Conservation (phyloP, 2,888 invertebrate species). For the Ophraella communa region DNA sequence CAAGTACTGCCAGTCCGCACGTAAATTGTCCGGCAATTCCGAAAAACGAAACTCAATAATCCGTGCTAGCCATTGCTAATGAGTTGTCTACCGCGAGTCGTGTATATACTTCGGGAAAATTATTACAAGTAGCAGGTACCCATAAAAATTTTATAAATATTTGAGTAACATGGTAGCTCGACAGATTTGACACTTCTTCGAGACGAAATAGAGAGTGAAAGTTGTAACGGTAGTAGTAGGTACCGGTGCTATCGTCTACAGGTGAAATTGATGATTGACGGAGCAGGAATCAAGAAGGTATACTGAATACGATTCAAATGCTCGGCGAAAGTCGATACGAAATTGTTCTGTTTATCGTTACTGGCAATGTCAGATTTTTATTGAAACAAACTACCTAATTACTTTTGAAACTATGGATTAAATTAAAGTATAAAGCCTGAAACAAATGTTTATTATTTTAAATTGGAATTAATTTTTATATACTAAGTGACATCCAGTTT, state of each 20-base stretch:
- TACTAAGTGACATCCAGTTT: no score
- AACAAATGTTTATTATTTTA: no score
- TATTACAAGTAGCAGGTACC: background rate
- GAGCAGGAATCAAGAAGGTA: background rate
- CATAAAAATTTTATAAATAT: background rate
- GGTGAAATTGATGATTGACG: constrained; percentile 7
- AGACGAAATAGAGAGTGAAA: background rate
- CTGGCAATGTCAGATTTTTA: background rate
- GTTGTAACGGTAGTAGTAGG: constrained; percentile 1
- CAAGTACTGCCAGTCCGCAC: background rate
- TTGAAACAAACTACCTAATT: background rate
- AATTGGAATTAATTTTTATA: no score
- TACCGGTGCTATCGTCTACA: background rate
- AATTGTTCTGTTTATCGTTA: background rate
- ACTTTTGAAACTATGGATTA: background rate
- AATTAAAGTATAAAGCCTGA: background rate
- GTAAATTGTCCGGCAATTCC: background rate
- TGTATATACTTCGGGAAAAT: background rate
- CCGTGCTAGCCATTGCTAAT: background rate
- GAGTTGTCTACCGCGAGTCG: background rate
- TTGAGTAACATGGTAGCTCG: constrained; percentile 1
- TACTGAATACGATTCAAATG: constrained; percentile 4
- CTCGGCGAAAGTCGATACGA: constrained; percentile 8
- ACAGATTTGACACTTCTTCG: constrained; percentile 1
- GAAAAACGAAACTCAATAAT: background rate